These are phyloP conservation scores for Pyrgilauda ruficollis DNA, from an alignment of 2,113 vertebrate species.

Conservation along the genomic window DNA sequence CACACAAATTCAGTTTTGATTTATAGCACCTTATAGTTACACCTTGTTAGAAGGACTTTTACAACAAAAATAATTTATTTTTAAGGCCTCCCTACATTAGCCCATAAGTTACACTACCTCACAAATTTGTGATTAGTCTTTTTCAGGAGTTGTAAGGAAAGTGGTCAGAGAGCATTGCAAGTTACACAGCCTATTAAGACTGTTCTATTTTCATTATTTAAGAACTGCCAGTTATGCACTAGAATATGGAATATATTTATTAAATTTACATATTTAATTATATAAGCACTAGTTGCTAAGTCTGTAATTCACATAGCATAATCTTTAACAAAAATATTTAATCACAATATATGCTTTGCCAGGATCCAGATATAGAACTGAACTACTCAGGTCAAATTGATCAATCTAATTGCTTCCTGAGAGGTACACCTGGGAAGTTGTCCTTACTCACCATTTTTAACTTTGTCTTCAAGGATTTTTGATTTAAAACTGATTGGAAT, in stretches of 20 bases:
- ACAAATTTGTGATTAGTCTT: neutral
- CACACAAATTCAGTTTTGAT: neutral
- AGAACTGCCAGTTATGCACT: neutral
- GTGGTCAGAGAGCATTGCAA: neutral
- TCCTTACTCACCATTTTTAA: neutral
- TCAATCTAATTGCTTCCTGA: slow-evolving; percentile 44
- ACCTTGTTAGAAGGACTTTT: neutral
- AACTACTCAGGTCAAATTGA: neutral
- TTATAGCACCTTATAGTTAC: neutral
- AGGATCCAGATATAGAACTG: neutral
- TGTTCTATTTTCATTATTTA: neutral
- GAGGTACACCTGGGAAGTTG: slow-evolving; percentile 12
- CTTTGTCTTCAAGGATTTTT: slow-evolving; percentile 29
- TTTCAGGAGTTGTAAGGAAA: neutral
- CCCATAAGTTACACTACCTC: neutral
- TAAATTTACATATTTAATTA: neutral
- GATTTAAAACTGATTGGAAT: slow-evolving; percentile 45
- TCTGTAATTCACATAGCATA: neutral
- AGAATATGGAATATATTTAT: neutral
- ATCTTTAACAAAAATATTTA: neutral
- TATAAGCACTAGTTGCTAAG: neutral
- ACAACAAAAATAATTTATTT: slow-evolving; percentile 7
- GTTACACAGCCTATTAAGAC: neutral
- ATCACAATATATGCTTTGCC: neutral
- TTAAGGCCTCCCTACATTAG: neutral